Base-by-base conservation (phyloP, 2,888 invertebrate species). In the Petrophora chlorosata region DNA sequence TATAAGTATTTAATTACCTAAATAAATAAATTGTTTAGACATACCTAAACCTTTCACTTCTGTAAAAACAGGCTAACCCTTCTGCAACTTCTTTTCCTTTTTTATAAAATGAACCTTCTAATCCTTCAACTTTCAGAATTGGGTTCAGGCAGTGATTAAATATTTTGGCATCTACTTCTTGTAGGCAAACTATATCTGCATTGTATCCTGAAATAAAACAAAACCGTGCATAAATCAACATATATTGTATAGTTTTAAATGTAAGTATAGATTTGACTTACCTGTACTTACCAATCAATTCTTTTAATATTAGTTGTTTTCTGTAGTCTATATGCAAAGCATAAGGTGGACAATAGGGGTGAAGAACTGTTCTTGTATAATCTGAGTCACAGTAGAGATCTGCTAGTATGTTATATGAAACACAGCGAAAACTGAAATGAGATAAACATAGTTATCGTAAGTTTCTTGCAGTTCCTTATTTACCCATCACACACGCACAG, bases 381-480 rank as follows among this genome's bases (percentile, higher is more conserved):
- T 96, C 96, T 0, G 97, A 95, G 76, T 97, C 96, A 53, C 97
- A 95, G 80, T 98, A 99, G 15, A 95, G 81, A 85, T 98, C 96
- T 3, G 99, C 98, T 61, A 99, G 86, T 63, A 98, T 94, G 76
- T 99, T 99, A 75, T 99, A 99, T 0, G 94, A 93, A 3, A 97
- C 92, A 51, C 98, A 92, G 35, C 99, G 92, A 67, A 97, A 94
- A 67, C 94, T 94, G 75, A 57, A 91, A 86, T 60, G 16, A 25
- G 7, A 16, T 5, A 26, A 7, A 23, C 28, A 7, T 2, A 32
- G 2, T 8, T 7, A 26, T 29, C 19, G 7, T 5, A 19, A 19
- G 19, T n/a, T n/a, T n/a, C n/a, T n/a, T n/a, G n/a, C n/a, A n/a
- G n/a, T n/a, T n/a, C n/a, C n/a, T n/a, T n/a, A n/a, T n/a, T n/a